phyloP scores from a whole-genome alignment of 1,140 invertebrate species.

The Pseudomyrmex cubaensis region DNA sequence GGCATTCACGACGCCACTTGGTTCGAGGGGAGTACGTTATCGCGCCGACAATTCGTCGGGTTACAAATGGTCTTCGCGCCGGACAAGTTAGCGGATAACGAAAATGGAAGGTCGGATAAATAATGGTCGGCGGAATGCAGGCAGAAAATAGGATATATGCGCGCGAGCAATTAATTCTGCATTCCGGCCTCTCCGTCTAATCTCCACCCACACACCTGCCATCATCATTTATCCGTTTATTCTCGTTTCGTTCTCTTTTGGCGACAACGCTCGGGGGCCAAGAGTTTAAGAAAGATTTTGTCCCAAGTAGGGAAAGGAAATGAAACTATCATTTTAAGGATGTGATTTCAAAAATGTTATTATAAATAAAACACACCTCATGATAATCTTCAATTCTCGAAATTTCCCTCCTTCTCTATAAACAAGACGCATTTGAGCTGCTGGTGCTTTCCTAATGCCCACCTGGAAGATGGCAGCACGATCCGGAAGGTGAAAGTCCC shows the following conservation, averaged over 20 bases:
- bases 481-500: conserved; percentile 84
- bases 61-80: conserved; percentile 32
- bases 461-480: conserved; percentile 82
- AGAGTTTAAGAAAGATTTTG: background rate
- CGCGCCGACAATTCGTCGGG: background rate
- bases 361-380: background rate
- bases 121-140: conserved; percentile 20
- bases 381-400: background rate
- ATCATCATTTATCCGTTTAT: too few species aligned
- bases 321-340: too few species aligned
- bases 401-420: background rate
- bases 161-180: conserved; percentile 26
- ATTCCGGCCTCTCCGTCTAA: background rate
- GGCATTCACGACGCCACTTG: conserved; percentile 11
- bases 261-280: background rate
- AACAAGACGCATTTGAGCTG: background rate
- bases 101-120: conserved; percentile 15
- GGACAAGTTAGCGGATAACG: background rate
- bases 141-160: conserved; percentile 22
- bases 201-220: background rate
- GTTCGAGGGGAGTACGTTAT: background rate
- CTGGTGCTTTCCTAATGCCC: conserved; percentile 4
- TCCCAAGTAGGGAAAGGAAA: too few species aligned
- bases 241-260: background rate
- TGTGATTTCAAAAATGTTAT: too few species aligned